Evolutionary conservation across 2,888 invertebrate genomes (phyloP).

Genomic region (Macrophya alboannulata): DNA sequence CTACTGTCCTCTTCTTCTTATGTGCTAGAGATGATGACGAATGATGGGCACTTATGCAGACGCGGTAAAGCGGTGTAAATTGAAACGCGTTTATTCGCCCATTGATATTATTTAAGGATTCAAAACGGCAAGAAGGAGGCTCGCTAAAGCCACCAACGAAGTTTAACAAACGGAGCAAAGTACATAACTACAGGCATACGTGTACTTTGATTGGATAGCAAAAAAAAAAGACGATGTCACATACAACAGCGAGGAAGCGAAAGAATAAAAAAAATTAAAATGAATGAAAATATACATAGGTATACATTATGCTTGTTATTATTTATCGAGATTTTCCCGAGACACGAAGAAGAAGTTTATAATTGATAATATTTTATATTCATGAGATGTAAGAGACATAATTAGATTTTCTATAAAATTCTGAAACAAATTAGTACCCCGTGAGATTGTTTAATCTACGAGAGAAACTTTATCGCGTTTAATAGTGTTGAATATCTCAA

Average conservation of each 20-base stretch:
- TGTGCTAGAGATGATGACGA: background rate
- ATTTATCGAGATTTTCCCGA: no score
- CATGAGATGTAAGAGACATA: no score
- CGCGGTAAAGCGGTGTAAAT: constrained; percentile 1
- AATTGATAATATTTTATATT: no score
- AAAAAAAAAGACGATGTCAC: background rate
- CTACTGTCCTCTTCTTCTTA: background rate
- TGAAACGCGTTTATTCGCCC: constrained; percentile 1
- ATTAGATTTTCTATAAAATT: no score
- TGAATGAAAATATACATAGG: no score
- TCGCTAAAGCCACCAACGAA: background rate
- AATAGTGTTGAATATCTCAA: background rate
- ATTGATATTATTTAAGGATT: constrained; percentile 1
- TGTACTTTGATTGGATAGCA: background rate
- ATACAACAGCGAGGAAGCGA: no score
- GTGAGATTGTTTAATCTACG: background rate
- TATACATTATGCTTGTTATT: no score
- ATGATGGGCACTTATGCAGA: background rate
- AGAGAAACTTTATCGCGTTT: background rate
- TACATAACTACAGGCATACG: background rate
- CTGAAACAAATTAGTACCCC: background rate
- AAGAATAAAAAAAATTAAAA: background rate
- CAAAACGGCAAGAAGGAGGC: background rate
- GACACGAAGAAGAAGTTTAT: no score
- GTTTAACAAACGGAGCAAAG: background rate